Conservation (phyloP, 2,113 vertebrate species). For the Nothoprocta pentlandii region DNA sequence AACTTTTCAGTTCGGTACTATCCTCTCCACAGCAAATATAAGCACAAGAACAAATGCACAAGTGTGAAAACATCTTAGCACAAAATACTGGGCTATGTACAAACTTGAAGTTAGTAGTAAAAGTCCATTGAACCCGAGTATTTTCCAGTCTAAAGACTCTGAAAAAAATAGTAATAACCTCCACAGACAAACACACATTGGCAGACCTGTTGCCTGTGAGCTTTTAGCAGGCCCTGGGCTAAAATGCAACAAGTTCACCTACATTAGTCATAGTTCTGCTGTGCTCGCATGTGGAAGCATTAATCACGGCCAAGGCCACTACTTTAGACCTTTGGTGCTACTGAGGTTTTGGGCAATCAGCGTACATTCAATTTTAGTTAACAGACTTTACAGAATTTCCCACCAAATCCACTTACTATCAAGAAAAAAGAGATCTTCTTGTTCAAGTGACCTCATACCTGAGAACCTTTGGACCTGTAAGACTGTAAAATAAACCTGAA, state of each 20-base stretch:
- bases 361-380: not conserved
- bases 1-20: not conserved
- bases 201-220: slow-evolving; percentile 7
- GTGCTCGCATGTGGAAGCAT: not conserved
- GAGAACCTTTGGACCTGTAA: not conserved
- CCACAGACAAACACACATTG: not conserved
- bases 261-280: not conserved
- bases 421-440: not conserved
- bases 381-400: not conserved
- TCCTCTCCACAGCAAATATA: not conserved
- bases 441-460: not conserved
- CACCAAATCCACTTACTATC: not conserved
- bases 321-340: not conserved
- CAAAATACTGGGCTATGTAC: not conserved
- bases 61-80: not conserved
- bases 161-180: not conserved
- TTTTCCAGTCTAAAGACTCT: not conserved
- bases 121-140: not conserved
- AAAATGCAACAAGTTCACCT: slow-evolving; percentile 10
- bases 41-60: not conserved
- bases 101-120: not conserved
- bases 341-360: not conserved
- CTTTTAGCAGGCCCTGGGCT: slow-evolving; percentile 21
- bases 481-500: not conserved
- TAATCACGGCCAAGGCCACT: not conserved